These are phyloP conservation scores for Pentalonia nigronervosa DNA, from an alignment of 1,140 invertebrate species.

Conservation along the genomic window DNA sequence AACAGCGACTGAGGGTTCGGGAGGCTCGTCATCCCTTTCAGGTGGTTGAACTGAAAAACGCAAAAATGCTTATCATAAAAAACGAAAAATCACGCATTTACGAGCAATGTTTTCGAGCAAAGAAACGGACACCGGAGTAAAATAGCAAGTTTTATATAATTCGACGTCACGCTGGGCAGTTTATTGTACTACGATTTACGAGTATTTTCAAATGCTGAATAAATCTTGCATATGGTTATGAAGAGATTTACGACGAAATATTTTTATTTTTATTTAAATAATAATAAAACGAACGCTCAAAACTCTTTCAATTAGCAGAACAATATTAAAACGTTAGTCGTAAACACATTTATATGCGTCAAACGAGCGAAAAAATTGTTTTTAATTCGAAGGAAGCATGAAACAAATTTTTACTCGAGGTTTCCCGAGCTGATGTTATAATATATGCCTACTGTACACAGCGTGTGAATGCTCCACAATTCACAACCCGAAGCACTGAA, in stretches of 20 bases:
- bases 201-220: background rate
- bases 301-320: background rate
- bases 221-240: no score
- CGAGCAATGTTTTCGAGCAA: background rate
- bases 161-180: background rate
- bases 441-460: no score
- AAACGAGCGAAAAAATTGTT: background rate
- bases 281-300: background rate
- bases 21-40: conserved; percentile 8
- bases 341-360: background rate
- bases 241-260: no score
- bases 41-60: conserved; percentile 28
- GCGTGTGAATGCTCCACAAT: no score
- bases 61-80: background rate
- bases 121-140: background rate
- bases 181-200: background rate
- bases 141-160: background rate
- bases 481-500: no score
- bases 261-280: background rate
- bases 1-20: conserved; percentile 67
- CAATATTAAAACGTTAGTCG: background rate
- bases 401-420: background rate
- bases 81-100: background rate
- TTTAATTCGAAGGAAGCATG: background rate
- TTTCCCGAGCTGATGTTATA: background rate